Conservation (phyloP, 2,113 vertebrate species). For the Vimba vimba region DNA sequence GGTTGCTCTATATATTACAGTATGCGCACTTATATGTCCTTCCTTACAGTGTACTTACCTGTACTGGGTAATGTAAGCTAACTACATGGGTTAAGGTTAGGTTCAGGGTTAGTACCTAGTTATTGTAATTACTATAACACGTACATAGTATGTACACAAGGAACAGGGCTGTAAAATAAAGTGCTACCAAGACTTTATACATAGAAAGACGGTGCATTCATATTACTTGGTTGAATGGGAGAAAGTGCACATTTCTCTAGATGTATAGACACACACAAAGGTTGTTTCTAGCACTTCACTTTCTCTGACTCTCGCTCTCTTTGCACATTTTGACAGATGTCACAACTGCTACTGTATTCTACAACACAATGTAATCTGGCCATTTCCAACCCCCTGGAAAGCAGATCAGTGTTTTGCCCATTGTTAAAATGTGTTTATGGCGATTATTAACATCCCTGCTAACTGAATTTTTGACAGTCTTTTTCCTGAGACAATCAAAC, state of each 20-base stretch:
- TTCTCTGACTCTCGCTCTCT: background rate
- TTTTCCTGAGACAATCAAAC: background rate
- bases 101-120: too few species aligned
- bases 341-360: slow-evolving; percentile 16
- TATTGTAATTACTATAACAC: too few species aligned
- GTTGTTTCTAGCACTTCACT: background rate
- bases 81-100: too few species aligned
- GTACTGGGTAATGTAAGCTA: too few species aligned
- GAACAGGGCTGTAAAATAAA: too few species aligned
- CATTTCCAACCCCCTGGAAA: background rate
- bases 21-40: too few species aligned
- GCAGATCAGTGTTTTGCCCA: background rate
- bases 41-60: too few species aligned
- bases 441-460: background rate
- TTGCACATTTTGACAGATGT: slow-evolving; percentile 28
- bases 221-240: background rate
- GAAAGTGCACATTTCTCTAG: background rate
- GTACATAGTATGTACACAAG: too few species aligned
- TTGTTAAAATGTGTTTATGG: background rate
- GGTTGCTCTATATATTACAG: too few species aligned
- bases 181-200: too few species aligned
- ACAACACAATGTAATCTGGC: slow-evolving; percentile 3
- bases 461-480: background rate
- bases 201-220: too few species aligned
- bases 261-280: background rate